These are phyloP conservation scores for Leucophenga montana DNA, from an alignment of 2,888 invertebrate genomes.

Conservation along the genomic window DNA sequence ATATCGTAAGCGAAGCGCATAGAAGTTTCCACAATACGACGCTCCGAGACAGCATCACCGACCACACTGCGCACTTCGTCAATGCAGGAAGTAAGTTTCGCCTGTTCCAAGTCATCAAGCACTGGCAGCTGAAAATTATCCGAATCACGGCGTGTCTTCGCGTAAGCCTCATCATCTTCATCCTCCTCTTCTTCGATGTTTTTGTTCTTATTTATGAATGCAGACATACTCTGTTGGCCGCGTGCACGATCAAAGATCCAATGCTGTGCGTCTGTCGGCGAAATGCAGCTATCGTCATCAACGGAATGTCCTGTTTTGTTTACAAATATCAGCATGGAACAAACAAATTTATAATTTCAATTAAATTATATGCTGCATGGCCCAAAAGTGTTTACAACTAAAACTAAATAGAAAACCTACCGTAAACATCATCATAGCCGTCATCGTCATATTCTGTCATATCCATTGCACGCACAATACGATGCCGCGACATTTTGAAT, in stretches of 20 bases:
- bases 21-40: constrained; percentile 81
- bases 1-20: constrained; percentile 83
- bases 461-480: constrained; percentile 88
- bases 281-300: constrained; percentile 93
- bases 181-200: constrained; percentile 80
- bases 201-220: constrained; percentile 80
- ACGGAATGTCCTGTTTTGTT: constrained; percentile 81
- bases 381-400: no score
- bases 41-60: constrained; percentile 84
- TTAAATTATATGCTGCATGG: no score
- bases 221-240: constrained; percentile 82
- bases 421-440: constrained; percentile 84
- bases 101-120: constrained; percentile 81
- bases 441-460: constrained; percentile 85
- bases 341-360: no score
- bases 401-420: not conserved
- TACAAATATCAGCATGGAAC: no score
- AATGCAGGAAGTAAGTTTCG: constrained; percentile 85
- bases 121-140: constrained; percentile 74
- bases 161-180: constrained; percentile 74
- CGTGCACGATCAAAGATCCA: constrained; percentile 89
- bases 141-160: constrained; percentile 70
- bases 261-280: constrained; percentile 88
- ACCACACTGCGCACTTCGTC: constrained; percentile 87
- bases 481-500: constrained; percentile 86